Conservation (phyloP, 2,888 invertebrate genomes). For the Molorchus minor region DNA sequence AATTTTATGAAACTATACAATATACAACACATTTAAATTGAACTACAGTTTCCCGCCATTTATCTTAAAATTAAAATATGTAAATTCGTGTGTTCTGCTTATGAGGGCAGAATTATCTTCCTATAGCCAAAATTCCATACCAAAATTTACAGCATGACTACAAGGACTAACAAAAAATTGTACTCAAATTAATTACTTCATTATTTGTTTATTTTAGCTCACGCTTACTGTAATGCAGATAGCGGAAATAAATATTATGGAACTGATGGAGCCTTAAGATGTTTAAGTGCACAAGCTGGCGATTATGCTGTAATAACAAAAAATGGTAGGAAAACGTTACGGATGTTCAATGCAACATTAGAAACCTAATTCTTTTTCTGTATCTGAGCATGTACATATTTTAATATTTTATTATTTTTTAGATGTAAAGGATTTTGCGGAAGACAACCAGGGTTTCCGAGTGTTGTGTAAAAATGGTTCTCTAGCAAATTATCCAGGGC, state of each 20-base stretch:
- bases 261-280: conserved; percentile 69
- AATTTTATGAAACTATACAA: no score
- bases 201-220: conserved; percentile 35
- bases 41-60: no score
- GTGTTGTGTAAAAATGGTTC: conserved; percentile 71
- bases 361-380: neutral
- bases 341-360: conserved; percentile 5
- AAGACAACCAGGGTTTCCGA: conserved; percentile 57
- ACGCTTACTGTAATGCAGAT: conserved; percentile 65
- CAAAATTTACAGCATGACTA: no score
- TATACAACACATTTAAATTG: no score
- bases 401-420: conserved; percentile 13
- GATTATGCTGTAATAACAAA: conserved; percentile 69
- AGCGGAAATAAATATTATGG: conserved; percentile 67
- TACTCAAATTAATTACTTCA: no score
- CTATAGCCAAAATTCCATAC: no score
- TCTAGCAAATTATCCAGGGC: conserved; percentile 64
- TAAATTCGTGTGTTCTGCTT: no score
- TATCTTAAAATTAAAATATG: no score
- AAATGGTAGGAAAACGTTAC: conserved; percentile 44
- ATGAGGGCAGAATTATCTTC: no score
- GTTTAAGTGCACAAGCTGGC: conserved; percentile 65
- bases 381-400: no score
- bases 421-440: conserved; percentile 31
- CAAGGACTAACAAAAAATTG: no score